Conservation (phyloP, 2,113 vertebrate genomes). For the Lepus europaeus region DNA sequence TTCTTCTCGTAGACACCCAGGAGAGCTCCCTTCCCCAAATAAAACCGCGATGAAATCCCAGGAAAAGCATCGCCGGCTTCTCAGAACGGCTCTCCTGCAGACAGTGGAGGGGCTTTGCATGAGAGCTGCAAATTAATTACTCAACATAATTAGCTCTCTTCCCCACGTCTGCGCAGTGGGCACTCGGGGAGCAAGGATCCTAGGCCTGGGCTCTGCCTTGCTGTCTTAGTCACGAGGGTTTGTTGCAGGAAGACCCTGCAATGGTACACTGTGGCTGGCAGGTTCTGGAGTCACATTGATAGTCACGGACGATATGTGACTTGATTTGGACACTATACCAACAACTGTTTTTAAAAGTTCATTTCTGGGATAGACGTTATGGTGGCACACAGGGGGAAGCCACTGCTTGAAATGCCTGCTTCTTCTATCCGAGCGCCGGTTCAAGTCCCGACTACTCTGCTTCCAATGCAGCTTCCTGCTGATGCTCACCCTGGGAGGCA, state of each 20-base stretch:
- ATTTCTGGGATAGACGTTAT: no score
- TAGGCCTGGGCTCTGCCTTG: background rate
- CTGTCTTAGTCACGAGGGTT: background rate
- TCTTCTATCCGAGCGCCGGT: no score
- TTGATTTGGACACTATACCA: background rate
- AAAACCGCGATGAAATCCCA: conserved; percentile 62
- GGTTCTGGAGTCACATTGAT: background rate
- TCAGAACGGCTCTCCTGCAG: conserved; percentile 38
- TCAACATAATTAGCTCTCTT: conserved; percentile 51
- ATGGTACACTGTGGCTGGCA: background rate
- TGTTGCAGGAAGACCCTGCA: background rate
- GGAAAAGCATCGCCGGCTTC: conserved; percentile 39
- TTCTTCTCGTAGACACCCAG: conserved; percentile 43
- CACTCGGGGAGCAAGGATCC: background rate
- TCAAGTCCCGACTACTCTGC: no score
- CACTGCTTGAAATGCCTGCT: no score
- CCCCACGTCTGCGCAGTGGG: conserved; percentile 26
- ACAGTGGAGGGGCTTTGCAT: background rate
- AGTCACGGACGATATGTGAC: background rate
- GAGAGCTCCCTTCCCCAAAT: conserved; percentile 69
- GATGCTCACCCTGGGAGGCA: no score
- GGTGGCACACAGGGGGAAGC: no score
- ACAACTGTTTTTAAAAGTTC: background rate
- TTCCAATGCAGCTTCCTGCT: no score
- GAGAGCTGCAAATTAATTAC: conserved; percentile 71